Evolutionary conservation across 1,140 invertebrate genomes (phyloP), one percentile per base, ranked within the genome.

Genomic region (Cylas formicarius): DNA sequence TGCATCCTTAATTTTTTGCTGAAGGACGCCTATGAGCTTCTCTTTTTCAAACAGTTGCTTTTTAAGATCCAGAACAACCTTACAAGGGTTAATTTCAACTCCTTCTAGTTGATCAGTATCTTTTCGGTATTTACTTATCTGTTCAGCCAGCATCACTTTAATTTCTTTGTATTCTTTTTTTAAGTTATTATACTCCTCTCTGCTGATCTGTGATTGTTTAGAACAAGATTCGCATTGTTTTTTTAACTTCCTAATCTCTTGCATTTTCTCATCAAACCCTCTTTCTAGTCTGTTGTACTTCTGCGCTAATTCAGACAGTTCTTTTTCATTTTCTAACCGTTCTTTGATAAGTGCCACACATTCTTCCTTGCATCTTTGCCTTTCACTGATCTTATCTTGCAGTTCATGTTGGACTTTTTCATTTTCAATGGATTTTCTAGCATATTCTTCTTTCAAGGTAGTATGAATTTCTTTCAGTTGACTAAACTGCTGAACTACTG

Each of bases 141-240:
- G 44, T 2, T 47, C 44, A 9, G 19, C n/a, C 2, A 47, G 21
- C 44, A 47, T 47, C 11, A 10, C 8, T 27, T 47, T 47, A n/a
- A 47, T 47, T n/a, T 47, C 29, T 27, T 40, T 47, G 22, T 47
- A 47, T 27, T 47, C 44, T 35, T 34, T 47, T 17, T 26, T 11
- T 20, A 47, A 20, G 16, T 40, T 47, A n/a, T 40, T 34, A 24
- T 47, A 47, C 13, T 47, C 44, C 9, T 47, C 44, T 26, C 37
- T 14, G 13, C 16, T 34, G 5, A 47, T 40, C 29, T 47, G 44
- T 0, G 21, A 37, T 20, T 41, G 36, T 26, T 47, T 47, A 13
- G 32, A 20, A 16, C 22, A 35, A 19, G 2, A 35, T 27, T 44
- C 42, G 4, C 4, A 37, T 37, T 44, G 42, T 29, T 44, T 44